These are phyloP conservation scores for Periparus ater DNA, from an alignment of 2,797 vertebrate genomes.

Conservation along the genomic window DNA sequence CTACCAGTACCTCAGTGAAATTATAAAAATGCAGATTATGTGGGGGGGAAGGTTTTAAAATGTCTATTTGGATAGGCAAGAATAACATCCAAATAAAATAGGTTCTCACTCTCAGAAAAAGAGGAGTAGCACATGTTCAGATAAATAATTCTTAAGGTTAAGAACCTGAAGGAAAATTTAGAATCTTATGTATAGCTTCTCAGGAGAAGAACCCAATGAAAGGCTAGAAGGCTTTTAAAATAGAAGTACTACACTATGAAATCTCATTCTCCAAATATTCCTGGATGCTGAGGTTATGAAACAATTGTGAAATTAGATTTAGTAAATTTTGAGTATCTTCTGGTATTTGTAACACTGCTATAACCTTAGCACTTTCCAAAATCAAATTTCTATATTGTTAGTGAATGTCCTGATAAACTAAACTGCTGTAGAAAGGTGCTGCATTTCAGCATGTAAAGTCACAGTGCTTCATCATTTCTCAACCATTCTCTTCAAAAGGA, in stretches of 20 bases:
- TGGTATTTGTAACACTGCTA: background rate
- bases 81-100: background rate
- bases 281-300: background rate
- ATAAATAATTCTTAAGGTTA: background rate
- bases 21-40: background rate
- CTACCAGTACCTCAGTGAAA: background rate
- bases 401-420: background rate
- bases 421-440: background rate
- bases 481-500: background rate
- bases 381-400: background rate
- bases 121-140: background rate
- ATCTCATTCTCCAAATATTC: background rate
- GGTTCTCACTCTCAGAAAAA: background rate
- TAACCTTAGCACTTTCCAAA: background rate
- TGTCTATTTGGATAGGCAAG: background rate
- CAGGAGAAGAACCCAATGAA: background rate
- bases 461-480: background rate
- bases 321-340: background rate
- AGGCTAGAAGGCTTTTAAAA: background rate
- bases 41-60: accelerated
- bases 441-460: background rate
- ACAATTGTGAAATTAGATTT: background rate
- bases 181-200: background rate
- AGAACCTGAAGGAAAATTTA: background rate
- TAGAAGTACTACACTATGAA: background rate